Base-by-base conservation (phyloP, 1,140 invertebrate species). In the Camponotus vicinus region DNA sequence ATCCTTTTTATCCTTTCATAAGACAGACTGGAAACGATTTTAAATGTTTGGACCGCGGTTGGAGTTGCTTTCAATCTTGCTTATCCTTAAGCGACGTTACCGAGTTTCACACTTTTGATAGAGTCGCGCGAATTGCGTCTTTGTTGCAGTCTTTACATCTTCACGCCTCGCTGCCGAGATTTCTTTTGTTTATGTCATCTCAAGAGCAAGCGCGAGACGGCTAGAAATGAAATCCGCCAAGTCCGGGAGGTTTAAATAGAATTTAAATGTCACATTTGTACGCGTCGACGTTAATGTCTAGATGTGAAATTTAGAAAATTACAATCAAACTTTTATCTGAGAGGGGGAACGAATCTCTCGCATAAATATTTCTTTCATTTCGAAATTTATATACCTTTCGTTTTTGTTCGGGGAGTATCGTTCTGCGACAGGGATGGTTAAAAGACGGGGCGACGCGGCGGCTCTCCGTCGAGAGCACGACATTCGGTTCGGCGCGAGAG, bases 231-330 rank as follows among this genome's bases (percentile, higher is more conserved):
- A 37, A 70, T 70, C 45, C 77, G 77, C 77, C 77, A 69, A 69
- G 64, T 57, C n/a, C 67, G 76, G 37, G 34, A 32, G 37, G 52
- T n/a, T 82, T 82, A 71, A 82, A 71, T 82, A 71, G 37, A 82
- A 71, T 71, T 45, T 32, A 59, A 82, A 42, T 71, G 78, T 71
- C 78, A 40, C 78, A 27, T 70, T 80, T 45, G 42, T 52, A 67
- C 42, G 49, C n/a, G 77, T 45, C 37, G 40, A 45, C 59, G 75
- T 32, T 7, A 13, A 59, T 59, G 13, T 45, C 15, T 52, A 15
- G n/a, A 42, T 1, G 21, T n/a, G n/a, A 21, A 37, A 69, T 34
- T 57, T n/a, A 18, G 21, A 32, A 42, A 42, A 40, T 70, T 63
- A 15, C 2, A 15, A 21, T 13, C 18, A 34, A 73, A 15, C 49